Evolutionary conservation across 2,797 vertebrate species (phyloP).

Genomic region (Morus bassanus): DNA sequence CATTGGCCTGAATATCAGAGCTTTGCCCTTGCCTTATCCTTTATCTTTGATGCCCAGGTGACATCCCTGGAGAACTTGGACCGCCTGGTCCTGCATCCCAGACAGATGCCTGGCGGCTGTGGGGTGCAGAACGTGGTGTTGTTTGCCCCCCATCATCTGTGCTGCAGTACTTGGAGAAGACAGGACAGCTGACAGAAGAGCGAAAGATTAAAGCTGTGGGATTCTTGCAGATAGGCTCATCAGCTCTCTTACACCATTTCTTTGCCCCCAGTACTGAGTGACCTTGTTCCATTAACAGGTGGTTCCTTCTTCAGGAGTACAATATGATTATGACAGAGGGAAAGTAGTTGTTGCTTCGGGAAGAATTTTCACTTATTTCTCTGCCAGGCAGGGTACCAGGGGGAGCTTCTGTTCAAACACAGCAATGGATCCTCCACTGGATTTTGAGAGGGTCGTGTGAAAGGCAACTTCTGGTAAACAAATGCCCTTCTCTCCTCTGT

Average conservation of each 20-base stretch:
- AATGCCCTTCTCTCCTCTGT: not conserved
- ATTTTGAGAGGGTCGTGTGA: constrained; percentile 74
- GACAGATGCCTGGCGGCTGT: constrained; percentile 78
- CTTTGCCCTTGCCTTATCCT: not conserved
- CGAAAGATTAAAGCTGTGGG: constrained; percentile 65
- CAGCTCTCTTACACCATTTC: not conserved
- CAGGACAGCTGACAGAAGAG: constrained; percentile 70
- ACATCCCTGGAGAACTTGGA: constrained; percentile 81
- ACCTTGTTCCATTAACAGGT: not conserved
- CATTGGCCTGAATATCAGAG: not conserved
- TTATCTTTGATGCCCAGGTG: constrained; percentile 64
- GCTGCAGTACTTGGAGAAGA: constrained; percentile 79
- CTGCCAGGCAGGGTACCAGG: constrained; percentile 77
- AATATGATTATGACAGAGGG: not conserved
- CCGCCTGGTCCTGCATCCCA: constrained; percentile 59
- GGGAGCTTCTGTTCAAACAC: constrained; percentile 80
- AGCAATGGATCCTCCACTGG: constrained; percentile 82
- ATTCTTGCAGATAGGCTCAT: constrained; percentile 78
- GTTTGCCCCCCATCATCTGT: constrained; percentile 81
- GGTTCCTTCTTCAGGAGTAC: not conserved
- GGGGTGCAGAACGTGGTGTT: constrained; percentile 86
- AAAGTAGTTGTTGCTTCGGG: not conserved
- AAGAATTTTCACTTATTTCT: not conserved
- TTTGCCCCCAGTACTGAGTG: not conserved
- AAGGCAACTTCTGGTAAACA: constrained; percentile 83